Conservation (phyloP, 2,113 vertebrate genomes). For the Laticauda colubrina region DNA sequence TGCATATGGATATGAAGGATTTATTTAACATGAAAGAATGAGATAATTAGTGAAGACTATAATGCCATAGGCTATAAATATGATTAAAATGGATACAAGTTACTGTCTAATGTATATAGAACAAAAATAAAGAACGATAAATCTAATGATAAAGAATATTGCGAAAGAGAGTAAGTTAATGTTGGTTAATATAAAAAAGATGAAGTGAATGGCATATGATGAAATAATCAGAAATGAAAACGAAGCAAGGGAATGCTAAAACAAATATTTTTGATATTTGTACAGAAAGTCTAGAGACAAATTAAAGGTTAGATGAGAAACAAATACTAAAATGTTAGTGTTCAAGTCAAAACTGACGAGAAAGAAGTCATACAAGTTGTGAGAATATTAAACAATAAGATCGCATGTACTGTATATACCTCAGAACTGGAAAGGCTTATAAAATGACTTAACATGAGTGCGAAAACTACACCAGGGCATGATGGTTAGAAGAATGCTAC, state of each 20-base stretch:
- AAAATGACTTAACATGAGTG: neutral
- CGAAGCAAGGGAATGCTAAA: neutral
- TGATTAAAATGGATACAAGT: neutral
- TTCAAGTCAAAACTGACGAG: neutral
- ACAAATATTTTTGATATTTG: neutral
- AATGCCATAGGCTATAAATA: neutral
- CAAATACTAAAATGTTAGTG: neutral
- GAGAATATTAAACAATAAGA: neutral
- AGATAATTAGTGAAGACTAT: neutral
- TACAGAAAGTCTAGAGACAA: neutral
- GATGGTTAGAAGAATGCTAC: neutral
- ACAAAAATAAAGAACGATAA: too few relatives aligned
- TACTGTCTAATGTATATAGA: neutral
- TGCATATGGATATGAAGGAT: neutral
- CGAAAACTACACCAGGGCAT: neutral
- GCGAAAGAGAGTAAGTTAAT: neutral
- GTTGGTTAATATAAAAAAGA: neutral
- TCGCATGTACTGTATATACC: neutral
- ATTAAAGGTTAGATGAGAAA: neutral
- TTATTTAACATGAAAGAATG: neutral
- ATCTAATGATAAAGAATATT: neutral
- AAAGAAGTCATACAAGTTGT: neutral
- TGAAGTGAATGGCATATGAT: neutral
- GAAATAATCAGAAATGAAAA: neutral
- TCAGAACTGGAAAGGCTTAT: neutral